Base-by-base conservation (phyloP, 2,113 vertebrate genomes). In the Trogon melanurus region DNA sequence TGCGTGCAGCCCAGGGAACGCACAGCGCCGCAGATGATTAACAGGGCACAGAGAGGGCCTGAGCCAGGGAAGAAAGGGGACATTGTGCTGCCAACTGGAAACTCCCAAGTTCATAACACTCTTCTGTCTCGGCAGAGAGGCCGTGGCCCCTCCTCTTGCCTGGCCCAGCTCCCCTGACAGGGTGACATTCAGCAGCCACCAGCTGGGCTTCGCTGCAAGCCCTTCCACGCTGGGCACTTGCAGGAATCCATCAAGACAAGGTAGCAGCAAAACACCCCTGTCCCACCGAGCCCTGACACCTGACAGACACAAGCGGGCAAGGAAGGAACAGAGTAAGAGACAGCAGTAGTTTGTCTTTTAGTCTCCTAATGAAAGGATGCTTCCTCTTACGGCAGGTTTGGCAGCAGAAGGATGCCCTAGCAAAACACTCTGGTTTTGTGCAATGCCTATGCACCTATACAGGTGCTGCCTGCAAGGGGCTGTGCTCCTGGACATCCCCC, bases 31-130 rank as follows among this genome's bases (percentile, higher is more conserved):
- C 36, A 79, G 54, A 88, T 41, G 89, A 94, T 74, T 90, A 96
- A 96, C 21, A 13, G 50, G 81, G 81, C 88, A 93, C 88, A 93
- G 92, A 95, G 86, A 84, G 75, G 75, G 82, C 94, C 83, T 83
- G 85, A 85, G 87, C 34, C 74, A 53, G 45, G 34, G 56, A 97
- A 98, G 97, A 98, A 98, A 96, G 95, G 80, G 23, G 5, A 81
- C 93, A 95, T 97, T 98, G 96, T 98, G 89, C 84, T 89, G 51
- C 66, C 78, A 79, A 83, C 80, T 72, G 84, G 85, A 91, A 93
- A 95, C 83, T 95, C 93, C 84, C 13, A 58, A 32, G 51, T 76
- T 84, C 82, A 72, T 79, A 93, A 95, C 95, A 83, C 76, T 79
- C 85, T 32, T 93, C 88, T 97, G 96, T 97, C 87, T 93, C 41